These are phyloP conservation scores for Oceanites oceanicus DNA, from an alignment of 2,113 vertebrate species.

Conservation along the genomic window DNA sequence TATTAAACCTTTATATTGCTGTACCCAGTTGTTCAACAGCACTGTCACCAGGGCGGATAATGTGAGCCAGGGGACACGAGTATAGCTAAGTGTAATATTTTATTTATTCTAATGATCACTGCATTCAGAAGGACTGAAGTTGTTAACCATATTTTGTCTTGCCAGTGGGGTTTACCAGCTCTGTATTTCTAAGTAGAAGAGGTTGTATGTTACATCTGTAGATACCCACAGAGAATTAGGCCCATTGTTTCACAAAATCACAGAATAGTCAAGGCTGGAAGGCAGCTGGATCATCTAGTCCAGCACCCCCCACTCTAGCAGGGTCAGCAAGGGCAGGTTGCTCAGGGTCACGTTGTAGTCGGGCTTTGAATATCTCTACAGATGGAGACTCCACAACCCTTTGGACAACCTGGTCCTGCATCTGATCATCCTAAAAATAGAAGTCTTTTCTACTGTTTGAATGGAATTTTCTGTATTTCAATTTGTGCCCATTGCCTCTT, in stretches of 20 bases:
- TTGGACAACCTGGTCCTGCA: neutral
- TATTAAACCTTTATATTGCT: conserved; percentile 25
- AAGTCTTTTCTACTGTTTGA: neutral
- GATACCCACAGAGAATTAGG: neutral
- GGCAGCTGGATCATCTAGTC: neutral
- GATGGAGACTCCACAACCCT: neutral
- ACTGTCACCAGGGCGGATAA: conserved; percentile 3
- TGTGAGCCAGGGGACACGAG: neutral
- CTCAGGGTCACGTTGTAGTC: neutral
- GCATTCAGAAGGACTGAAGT: neutral
- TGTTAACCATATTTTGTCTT: neutral
- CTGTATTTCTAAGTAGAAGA: neutral
- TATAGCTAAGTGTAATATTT: conserved; percentile 4
- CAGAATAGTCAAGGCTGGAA: neutral
- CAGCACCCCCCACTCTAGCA: neutral
- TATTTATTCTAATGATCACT: conserved; percentile 25
- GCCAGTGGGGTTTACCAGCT: neutral
- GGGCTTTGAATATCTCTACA: neutral
- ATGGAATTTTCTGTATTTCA: neutral
- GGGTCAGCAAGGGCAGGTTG: neutral
- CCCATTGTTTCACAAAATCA: neutral
- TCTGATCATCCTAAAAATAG: neutral
- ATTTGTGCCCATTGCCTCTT: neutral
- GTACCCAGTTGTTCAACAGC: neutral
- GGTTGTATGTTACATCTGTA: neutral